Conservation (phyloP, 2,888 invertebrate genomes). For the Phasia obesa region DNA sequence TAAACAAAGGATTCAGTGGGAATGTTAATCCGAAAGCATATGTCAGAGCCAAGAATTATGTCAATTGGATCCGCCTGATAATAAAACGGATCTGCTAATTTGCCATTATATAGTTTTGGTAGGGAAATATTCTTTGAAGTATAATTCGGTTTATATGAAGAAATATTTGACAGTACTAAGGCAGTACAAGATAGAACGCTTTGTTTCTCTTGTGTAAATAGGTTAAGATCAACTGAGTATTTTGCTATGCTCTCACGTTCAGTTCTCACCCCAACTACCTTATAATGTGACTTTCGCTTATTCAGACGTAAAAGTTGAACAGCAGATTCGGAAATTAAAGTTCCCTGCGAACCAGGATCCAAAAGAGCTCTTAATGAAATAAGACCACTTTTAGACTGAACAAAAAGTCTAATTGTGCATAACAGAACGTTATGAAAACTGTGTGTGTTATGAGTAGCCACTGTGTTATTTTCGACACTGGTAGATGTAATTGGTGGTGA, state of each 20-base stretch:
- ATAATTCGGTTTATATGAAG: slow-evolving; percentile 7
- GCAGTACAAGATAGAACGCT: too few relatives aligned
- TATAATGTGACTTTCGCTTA: neutral
- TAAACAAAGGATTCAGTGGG: slow-evolving; percentile 6
- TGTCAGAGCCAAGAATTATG: too few relatives aligned
- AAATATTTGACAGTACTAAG: slow-evolving; percentile 17
- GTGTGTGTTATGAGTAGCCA: neutral
- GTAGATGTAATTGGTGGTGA: neutral
- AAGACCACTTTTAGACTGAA: neutral
- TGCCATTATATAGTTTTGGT: slow-evolving; percentile 4
- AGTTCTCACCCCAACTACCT: neutral
- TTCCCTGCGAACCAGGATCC: neutral
- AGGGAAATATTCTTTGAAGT: slow-evolving; percentile 7
- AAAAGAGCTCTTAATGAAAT: neutral
- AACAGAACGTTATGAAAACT: neutral
- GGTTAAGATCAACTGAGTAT: too few relatives aligned
- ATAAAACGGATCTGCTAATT: too few relatives aligned
- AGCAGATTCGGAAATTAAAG: neutral
- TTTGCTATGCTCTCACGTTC: too few relatives aligned
- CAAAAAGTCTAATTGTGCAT: neutral
- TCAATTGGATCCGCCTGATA: too few relatives aligned
- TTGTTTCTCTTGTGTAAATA: too few relatives aligned
- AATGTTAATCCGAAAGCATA: too few relatives aligned
- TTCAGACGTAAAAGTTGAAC: neutral
- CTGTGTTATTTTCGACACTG: too few relatives aligned